Evolutionary conservation across 2,888 invertebrate species (phyloP).

Genomic region (Sesia bembeciformis): DNA sequence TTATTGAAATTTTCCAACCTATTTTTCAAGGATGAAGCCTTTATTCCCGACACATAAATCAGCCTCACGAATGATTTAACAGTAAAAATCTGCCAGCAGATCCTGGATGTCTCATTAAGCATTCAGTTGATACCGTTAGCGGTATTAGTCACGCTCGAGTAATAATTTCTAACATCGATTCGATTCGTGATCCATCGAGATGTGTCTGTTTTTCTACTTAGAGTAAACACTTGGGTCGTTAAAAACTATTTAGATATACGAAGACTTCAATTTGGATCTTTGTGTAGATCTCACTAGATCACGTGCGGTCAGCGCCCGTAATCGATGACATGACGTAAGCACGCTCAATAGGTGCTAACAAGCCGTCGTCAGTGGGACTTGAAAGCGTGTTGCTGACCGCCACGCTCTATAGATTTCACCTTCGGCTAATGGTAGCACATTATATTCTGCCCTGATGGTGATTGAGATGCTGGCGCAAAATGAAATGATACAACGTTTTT

Average conservation of each 20-base stretch:
- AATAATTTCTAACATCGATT: conserved; percentile 44
- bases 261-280: conserved; percentile 37
- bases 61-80: too few relatives aligned
- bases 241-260: conserved; percentile 35
- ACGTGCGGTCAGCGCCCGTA: conserved; percentile 29
- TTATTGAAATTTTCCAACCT: too few relatives aligned
- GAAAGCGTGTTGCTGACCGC: conserved; percentile 24
- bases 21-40: too few relatives aligned
- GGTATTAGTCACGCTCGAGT: conserved; percentile 30
- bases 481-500: conserved; percentile 7
- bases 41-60: too few relatives aligned
- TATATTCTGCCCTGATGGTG: conserved; percentile 27
- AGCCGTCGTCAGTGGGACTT: conserved; percentile 39
- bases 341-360: conserved; percentile 52
- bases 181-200: conserved; percentile 32
- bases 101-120: conserved; percentile 11
- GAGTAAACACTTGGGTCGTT: conserved; percentile 34
- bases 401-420: conserved; percentile 43
- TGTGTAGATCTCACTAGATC: conserved; percentile 48
- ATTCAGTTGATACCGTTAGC: conserved; percentile 23
- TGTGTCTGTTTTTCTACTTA: conserved; percentile 26
- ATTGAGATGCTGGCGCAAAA: conserved; percentile 4
- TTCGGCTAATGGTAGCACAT: conserved; percentile 37
- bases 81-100: not conserved
- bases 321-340: conserved; percentile 47